Percentiles rank a stretch among this genome's conserved stretches.
Conservation (phyloP, 35 echinoderm and acorn worm genomes). For the Heliocidaris tuberculata region DNA sequence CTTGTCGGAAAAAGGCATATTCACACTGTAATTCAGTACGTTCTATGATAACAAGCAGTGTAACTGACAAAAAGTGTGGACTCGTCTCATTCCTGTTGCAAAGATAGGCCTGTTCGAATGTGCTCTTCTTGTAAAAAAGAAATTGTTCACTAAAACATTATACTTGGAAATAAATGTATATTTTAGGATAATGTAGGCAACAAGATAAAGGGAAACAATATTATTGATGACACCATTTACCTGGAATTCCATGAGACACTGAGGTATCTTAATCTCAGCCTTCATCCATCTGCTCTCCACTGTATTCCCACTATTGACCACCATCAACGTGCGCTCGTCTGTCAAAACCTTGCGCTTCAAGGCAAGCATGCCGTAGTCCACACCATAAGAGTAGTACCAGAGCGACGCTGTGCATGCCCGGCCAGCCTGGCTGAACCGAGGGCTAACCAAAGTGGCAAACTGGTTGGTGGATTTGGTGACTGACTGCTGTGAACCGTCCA, state of each 20-base stretch:
- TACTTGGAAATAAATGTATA: too few species aligned
- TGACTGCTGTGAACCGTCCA: constrained; percentile 60
- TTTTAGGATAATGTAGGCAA: too few species aligned
- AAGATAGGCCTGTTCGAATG: too few species aligned
- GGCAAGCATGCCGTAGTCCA: constrained; percentile 60
- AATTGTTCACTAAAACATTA: too few species aligned
- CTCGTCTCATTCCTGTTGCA: too few species aligned
- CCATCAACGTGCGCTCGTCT: constrained; percentile 54
- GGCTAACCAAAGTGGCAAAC: constrained; percentile 63
- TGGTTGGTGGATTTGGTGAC: constrained; percentile 32
- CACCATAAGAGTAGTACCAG: constrained; percentile 86
- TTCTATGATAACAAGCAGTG: too few species aligned
- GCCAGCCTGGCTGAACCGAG: constrained; percentile 62
- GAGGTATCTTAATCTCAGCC: constrained; percentile 55
- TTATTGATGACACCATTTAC: constrained; percentile 41
- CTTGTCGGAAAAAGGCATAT: too few species aligned
- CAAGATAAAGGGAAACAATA: too few species aligned
- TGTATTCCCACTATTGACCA: constrained; percentile 52
- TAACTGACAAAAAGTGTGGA: too few species aligned
- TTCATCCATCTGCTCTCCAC: constrained; percentile 67
- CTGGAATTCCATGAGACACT: constrained; percentile 83
- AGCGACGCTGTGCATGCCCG: constrained; percentile 60
- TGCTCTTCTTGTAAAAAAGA: too few species aligned
- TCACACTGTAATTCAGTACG: too few species aligned
- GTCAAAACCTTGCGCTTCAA: constrained; percentile 41